Base-by-base conservation (phyloP, 2,113 vertebrate species). In the Embiotoca jacksoni region DNA sequence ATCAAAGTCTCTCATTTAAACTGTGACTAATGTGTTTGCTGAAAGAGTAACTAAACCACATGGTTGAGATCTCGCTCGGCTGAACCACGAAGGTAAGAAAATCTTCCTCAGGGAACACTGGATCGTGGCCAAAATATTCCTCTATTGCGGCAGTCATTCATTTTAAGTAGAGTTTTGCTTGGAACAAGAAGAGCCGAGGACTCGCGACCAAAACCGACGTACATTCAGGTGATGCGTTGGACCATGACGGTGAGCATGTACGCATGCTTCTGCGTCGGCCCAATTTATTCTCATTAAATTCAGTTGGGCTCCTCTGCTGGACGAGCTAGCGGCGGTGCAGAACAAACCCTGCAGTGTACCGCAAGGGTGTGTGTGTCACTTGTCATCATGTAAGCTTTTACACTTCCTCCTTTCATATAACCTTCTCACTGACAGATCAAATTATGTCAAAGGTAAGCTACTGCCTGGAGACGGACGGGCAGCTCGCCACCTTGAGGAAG, bases 401-500 rank as follows among this genome's bases (percentile, higher is more conserved):
- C 50, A 70, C 72, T 66, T 84, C 47, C 31, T 67, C 58, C 65
- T 67, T 80, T 73, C 62, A 60, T 37, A 46, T 47, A 81, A 49
- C 59, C 33, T 73, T 75, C 62, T 37, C 67, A 71, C 63, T 69
- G 73, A 88, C 81, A 80, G 76, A 72, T 32, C 76, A 80, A 53
- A 80, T 84, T 37, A 80, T 13, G 75, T 85, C 79, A 80, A 87
- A 82, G 53, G 60, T 78, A 82, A 86, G 74, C 72, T 37, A 33
- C 8, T 36, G 63, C 53, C 66, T 47, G 3, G n/a, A 72, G 54
- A 60, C 58, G 36, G 62, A 75, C 33, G 60, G 62, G 78, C 75
- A 67, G 70, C 81, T 75, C 56, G 3, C 61, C 41, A 33, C 62
- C 30, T 78, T 64, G 72, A 35, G 10, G 59, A 72, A 59, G n/a